Evolutionary conservation across 2,888 invertebrate genomes (phyloP).

Genomic region (Metalampra italica): DNA sequence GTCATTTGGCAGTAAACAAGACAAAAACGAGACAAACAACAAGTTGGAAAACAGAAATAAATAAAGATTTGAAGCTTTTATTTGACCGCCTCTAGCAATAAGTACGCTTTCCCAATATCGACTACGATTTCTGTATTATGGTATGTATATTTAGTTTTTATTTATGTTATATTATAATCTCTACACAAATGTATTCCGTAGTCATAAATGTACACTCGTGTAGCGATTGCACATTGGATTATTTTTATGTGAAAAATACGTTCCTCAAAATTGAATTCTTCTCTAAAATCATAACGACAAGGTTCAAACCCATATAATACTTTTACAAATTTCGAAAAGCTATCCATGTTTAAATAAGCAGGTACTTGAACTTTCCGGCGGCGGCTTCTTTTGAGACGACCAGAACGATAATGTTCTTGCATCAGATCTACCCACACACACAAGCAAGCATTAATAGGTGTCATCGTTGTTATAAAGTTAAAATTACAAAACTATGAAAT

Average conservation of each 20-base stretch:
- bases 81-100: no score
- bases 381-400: slow-evolving; percentile 1
- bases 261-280: background rate
- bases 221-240: background rate
- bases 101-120: no score
- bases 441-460: background rate
- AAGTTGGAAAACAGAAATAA: no score
- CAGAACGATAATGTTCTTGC: background rate
- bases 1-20: no score
- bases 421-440: background rate
- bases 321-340: slow-evolving; percentile 3
- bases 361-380: slow-evolving; percentile 6
- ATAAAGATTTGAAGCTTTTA: no score
- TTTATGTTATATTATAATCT: no score
- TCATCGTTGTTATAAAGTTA: background rate
- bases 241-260: background rate
- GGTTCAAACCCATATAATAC: background rate
- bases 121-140: no score
- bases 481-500: no score
- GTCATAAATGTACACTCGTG: background rate
- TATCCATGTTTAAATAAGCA: slow-evolving; percentile 6
- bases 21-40: no score
- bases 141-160: no score
- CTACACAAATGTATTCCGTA: no score
- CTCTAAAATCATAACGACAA: background rate